A percentile compares a stretch with the other conserved stretches of the same genome.
phyloP scores from a whole-genome alignment of 2,113 vertebrate species.

The Phrynosoma platyrhinos region DNA sequence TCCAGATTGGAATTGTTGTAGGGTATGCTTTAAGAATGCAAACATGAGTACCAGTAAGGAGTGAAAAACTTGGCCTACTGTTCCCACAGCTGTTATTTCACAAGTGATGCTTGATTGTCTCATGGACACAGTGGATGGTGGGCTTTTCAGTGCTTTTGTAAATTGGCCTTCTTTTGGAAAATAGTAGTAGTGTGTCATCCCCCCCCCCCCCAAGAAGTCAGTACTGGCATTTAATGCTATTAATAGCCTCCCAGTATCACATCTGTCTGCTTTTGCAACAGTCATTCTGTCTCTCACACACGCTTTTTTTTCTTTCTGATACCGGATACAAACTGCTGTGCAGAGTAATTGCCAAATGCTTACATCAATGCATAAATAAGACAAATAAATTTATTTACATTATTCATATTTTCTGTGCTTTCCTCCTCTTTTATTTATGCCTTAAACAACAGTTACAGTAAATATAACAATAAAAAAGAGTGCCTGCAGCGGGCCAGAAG shows the following conservation, averaged over 20 bases:
- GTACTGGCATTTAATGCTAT: conserved; percentile 5
- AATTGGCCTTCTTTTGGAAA: not conserved
- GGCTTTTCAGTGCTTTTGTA: not conserved
- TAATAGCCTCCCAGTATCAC: conserved; percentile 26
- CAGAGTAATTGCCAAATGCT: conserved; percentile 73
- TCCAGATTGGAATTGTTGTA: not conserved
- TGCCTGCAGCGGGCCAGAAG: conserved; percentile 70
- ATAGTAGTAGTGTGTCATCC: not conserved
- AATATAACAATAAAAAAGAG: conserved; percentile 76
- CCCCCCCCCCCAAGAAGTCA: not conserved
- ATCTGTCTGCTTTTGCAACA: conserved; percentile 44
- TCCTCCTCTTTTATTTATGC: conserved; percentile 78
- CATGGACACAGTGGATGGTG: not conserved
- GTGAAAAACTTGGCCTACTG: not conserved
- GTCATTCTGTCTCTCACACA: conserved; percentile 29
- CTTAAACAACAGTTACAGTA: conserved; percentile 78
- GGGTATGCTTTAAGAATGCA: not conserved
- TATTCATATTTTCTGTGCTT: conserved; percentile 73
- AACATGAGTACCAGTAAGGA: not conserved
- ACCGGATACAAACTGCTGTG: conserved; percentile 54
- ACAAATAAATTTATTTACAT: conserved; percentile 78
- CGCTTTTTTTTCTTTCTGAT: conserved; percentile 20
- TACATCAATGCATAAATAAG: conserved; percentile 78
- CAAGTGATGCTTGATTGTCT: not conserved
- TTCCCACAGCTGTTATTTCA: not conserved